Evolutionary conservation across 2,888 invertebrate species (phyloP), one percentile per base, ranked within the genome.

Genomic region (Oxycera nigricornis): DNA sequence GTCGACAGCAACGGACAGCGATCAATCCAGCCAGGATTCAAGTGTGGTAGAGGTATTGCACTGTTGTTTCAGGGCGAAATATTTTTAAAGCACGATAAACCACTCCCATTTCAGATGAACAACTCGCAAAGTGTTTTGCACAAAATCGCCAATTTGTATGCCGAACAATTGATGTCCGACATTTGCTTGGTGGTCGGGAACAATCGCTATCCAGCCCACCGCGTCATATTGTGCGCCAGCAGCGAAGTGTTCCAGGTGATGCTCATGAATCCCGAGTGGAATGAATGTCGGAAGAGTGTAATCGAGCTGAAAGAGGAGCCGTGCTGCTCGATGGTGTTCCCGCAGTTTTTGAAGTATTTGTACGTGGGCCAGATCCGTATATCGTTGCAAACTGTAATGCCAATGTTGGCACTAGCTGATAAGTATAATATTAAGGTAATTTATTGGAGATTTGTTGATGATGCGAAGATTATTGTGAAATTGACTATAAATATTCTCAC

Each of bases 201-300:
- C 1, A 89, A 91, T 59, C 90, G 91, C 75, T 96, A 94, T 85
- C 93, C 94, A 0, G 94, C 95, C 1, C 97, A 97, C 85, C 89
- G 95, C 76, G 90, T 97, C 6, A 96, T 97, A 80, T 88, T 97
- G 2, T 96, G 96, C 86, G 95, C 96, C 73, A 95, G 94, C 79
- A 96, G 96, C 85, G 97, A 97, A 87, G 97, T 97, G 61, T 97
- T 97, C 83, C 95, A 95, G 88, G 95, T 94, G n/a, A 97, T 97
- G 97, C 86, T 97, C 55, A 96, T 95, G 92, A 95, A 93, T 82
- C 92, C 95, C 0, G 93, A 94, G 82, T 97, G 97, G 97, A 92
- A 90, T 70, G 97, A 97, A 83, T 94, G 95, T 83, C 89, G 93
- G 73, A 94, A 95, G 84, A 92, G 91, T 79, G 89, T 91, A 55